Evolutionary conservation across 2,888 invertebrate species (phyloP).

Genomic region (Lissonota sp.): DNA sequence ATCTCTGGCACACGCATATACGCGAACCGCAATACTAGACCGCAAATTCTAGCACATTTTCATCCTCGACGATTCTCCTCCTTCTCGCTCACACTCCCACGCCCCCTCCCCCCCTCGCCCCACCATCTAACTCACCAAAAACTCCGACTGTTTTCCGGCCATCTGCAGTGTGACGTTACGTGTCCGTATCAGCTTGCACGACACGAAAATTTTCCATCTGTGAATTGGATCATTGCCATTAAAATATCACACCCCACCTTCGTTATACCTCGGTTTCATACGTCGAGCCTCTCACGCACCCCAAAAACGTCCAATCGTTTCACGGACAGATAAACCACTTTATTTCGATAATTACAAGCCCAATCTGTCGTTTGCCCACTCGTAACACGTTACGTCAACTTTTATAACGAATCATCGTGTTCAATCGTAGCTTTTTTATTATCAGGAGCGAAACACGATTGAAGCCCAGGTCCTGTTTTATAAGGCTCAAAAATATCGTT

Average conservation of each 20-base stretch:
- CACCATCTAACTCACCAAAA: slow-evolving; percentile 29
- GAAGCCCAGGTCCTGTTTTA: too few relatives aligned
- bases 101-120: neutral
- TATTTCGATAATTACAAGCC: slow-evolving; percentile 61
- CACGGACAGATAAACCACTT: slow-evolving; percentile 59
- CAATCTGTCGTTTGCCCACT: slow-evolving; percentile 1
- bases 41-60: slow-evolving; percentile 43
- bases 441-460: too few relatives aligned
- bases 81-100: slow-evolving; percentile 1
- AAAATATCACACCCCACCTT: slow-evolving; percentile 10
- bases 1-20: slow-evolving; percentile 26
- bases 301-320: slow-evolving; percentile 55
- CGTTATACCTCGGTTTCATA: neutral
- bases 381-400: neutral
- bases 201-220: slow-evolving; percentile 63
- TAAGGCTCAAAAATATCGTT: too few relatives aligned
- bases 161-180: slow-evolving; percentile 59
- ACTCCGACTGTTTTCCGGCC: slow-evolving; percentile 58
- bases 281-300: neutral
- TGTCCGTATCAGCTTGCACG: slow-evolving; percentile 61
- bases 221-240: slow-evolving; percentile 61
- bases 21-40: slow-evolving; percentile 46
- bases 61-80: slow-evolving; percentile 20
- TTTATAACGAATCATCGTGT: slow-evolving; percentile 14
- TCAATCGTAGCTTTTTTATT: neutral